phyloP scores from a whole-genome alignment of 2,888 invertebrate species.

The Orchestes rusci region DNA sequence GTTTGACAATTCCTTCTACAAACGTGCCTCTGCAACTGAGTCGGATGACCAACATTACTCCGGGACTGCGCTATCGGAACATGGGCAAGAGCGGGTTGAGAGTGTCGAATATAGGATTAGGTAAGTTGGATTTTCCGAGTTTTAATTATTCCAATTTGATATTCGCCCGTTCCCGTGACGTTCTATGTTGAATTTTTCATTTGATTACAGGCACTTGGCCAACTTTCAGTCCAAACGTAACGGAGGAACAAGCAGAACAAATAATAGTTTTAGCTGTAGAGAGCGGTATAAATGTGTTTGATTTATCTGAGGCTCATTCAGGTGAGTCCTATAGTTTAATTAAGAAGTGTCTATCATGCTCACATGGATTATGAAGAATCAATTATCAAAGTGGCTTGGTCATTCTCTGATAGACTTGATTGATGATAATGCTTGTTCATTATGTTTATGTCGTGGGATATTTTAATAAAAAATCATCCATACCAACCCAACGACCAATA shows the following conservation, averaged over 20 bases:
- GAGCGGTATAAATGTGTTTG: slow-evolving; percentile 94
- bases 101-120: slow-evolving; percentile 88
- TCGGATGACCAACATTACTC: slow-evolving; percentile 63
- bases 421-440: no score
- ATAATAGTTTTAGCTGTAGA: slow-evolving; percentile 89
- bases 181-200: background rate
- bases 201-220: slow-evolving; percentile 73
- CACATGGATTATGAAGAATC: no score
- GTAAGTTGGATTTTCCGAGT: no score
- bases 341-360: no score
- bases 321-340: slow-evolving; percentile 46
- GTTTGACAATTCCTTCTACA: slow-evolving; percentile 38
- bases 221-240: slow-evolving; percentile 68
- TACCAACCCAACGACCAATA: no score
- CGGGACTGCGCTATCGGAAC: slow-evolving; percentile 84
- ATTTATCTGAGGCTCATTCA: slow-evolving; percentile 89
- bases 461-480: no score
- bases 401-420: no score
- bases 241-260: slow-evolving; percentile 83
- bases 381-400: no score
- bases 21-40: slow-evolving; percentile 48
- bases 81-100: slow-evolving; percentile 92
- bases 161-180: background rate
- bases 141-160: slow-evolving; percentile 2
- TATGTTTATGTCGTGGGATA: no score